Evolutionary conservation across 2,113 vertebrate genomes (phyloP).

Genomic region (Pterophyllum scalare): DNA sequence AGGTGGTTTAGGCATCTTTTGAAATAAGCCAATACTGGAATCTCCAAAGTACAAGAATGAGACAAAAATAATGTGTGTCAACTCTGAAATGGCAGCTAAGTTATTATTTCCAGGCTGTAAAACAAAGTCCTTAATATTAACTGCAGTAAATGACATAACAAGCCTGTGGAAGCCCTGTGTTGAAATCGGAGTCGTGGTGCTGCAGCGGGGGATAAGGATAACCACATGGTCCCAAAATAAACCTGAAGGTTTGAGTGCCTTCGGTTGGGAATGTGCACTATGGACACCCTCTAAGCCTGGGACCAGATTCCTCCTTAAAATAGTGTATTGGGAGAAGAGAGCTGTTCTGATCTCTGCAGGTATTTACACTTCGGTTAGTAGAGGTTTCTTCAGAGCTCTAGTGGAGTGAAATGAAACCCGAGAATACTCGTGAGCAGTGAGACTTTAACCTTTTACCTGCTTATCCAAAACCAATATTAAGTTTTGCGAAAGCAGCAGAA

Average conservation of each 20-base stretch:
- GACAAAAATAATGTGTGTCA: not conserved
- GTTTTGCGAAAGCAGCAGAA: not conserved
- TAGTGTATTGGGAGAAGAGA: constrained; percentile 54
- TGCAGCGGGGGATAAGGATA: not conserved
- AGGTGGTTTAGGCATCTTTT: not conserved
- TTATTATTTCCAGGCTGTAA: not conserved
- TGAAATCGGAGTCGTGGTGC: not conserved
- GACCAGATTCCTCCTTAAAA: constrained; percentile 57
- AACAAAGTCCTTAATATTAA: not conserved
- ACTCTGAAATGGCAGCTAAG: not conserved
- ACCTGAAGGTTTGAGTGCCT: constrained; percentile 26
- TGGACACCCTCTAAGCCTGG: constrained; percentile 39
- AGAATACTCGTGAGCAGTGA: constrained; percentile 14
- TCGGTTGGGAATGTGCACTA: constrained; percentile 45
- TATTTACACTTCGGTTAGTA: constrained; percentile 55
- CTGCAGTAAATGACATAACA: constrained; percentile 4
- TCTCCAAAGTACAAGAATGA: not conserved
- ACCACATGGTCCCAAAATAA: constrained; percentile 51
- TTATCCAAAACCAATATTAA: not conserved
- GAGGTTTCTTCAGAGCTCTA: constrained; percentile 27
- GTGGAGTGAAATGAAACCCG: not conserved
- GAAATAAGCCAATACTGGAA: not conserved
- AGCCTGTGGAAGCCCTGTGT: not conserved
- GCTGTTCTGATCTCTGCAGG: constrained; percentile 38
- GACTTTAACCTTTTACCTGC: constrained; percentile 22